phyloP scores from a whole-genome alignment of 2,113 vertebrate species.

The Pyrgilauda ruficollis region DNA sequence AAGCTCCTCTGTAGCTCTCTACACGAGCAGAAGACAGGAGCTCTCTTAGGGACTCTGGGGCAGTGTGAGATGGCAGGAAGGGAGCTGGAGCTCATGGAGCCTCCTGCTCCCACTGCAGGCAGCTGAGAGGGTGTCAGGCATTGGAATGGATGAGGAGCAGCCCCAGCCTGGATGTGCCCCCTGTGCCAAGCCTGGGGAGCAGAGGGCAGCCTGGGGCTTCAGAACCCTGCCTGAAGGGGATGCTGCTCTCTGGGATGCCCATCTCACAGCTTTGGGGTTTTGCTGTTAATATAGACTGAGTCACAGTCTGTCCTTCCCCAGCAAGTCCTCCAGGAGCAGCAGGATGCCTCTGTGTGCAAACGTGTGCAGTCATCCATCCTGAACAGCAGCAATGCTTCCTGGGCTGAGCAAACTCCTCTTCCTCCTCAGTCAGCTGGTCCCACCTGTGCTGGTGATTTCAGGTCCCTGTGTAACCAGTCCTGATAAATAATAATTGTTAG shows the following conservation, averaged over 20 bases:
- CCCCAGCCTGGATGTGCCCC: neutral
- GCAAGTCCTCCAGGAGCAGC: neutral
- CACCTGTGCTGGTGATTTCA: neutral
- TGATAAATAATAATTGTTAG: neutral
- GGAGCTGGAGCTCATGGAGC: neutral
- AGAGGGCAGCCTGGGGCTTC: neutral
- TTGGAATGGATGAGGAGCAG: no score
- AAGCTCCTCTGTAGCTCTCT: neutral
- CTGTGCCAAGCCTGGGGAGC: neutral
- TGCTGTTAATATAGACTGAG: neutral
- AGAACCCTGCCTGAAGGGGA: neutral
- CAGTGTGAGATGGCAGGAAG: neutral
- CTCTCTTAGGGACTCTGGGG: neutral
- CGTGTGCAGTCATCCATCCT: neutral
- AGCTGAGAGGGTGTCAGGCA: rapidly evolving
- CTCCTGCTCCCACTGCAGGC: neutral
- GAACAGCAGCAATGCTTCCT: neutral
- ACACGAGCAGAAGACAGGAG: rapidly evolving
- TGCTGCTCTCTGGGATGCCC: neutral
- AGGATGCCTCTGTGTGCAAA: neutral
- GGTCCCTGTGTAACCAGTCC: neutral
- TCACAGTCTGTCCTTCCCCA: neutral
- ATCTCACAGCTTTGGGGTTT: neutral
- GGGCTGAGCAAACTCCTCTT: neutral
- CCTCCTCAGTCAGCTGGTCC: neutral